phyloP scores from a whole-genome alignment of 2,113 vertebrate species.

The Talpa occidentalis region DNA sequence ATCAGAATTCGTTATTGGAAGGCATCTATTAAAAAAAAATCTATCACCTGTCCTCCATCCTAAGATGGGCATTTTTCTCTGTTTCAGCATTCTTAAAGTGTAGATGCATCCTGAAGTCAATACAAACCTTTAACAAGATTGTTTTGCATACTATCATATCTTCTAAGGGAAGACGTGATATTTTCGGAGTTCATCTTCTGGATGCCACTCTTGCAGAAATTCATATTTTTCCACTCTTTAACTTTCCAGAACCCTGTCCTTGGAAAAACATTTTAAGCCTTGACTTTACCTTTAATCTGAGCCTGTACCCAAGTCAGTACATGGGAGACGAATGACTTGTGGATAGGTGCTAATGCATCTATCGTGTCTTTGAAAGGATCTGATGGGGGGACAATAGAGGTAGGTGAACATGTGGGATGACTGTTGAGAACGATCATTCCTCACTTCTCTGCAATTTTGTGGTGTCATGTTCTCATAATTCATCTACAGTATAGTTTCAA shows the following conservation, averaged over 20 bases:
- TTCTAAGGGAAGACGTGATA: background rate
- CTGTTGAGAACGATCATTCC: background rate
- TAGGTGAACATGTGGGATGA: accelerated
- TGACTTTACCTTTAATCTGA: background rate
- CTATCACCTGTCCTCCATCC: background rate
- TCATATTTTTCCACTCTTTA: background rate
- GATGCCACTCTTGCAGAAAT: background rate
- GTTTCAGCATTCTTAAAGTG: background rate
- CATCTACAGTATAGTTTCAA: background rate
- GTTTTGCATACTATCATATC: background rate
- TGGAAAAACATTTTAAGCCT: background rate
- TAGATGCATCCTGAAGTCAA: background rate
- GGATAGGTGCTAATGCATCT: background rate
- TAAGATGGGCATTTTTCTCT: background rate
- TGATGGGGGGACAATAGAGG: background rate
- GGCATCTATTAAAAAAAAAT: background rate
- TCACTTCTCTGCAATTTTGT: background rate
- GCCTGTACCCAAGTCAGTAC: background rate
- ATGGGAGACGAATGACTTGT: background rate
- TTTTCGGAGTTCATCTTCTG: background rate
- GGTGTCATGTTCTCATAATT: accelerated
- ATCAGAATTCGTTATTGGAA: background rate
- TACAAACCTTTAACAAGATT: background rate
- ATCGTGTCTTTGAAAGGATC: background rate
- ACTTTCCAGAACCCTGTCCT: background rate